These are phyloP conservation scores for Urophycis tenuis DNA, from an alignment of 2,797 vertebrate genomes.

Conservation along the genomic window DNA sequence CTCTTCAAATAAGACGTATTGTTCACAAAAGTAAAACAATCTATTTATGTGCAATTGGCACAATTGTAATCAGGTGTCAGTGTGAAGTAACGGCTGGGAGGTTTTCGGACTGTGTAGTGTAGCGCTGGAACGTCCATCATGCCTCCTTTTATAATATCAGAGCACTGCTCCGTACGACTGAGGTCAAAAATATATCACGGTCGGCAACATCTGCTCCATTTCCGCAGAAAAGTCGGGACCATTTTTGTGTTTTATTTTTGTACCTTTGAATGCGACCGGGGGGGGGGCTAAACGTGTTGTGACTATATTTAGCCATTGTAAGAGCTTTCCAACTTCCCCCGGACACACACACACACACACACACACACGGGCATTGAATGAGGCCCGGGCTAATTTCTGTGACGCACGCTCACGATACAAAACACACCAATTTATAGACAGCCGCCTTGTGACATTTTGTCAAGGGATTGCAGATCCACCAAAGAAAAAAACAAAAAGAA, in stretches of 20 bases:
- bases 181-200: no score
- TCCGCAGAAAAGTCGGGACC: neutral
- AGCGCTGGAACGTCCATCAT: neutral
- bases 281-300: neutral
- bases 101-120: neutral
- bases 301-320: neutral
- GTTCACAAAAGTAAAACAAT: neutral
- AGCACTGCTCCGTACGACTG: no score
- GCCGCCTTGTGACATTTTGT: conserved; percentile 17
- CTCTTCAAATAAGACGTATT: neutral
- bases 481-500: no score
- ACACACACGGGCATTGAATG: neutral
- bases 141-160: neutral
- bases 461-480: neutral
- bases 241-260: no score
- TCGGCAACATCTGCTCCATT: neutral
- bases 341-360: no score
- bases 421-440: neutral
- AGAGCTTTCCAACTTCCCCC: neutral
- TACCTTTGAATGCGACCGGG: neutral
- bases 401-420: neutral
- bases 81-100: neutral
- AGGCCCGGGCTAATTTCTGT: neutral
- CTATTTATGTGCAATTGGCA: neutral
- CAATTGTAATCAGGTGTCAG: neutral